Conservation (phyloP, 2,888 invertebrate species). For the Octodonta nipae region DNA sequence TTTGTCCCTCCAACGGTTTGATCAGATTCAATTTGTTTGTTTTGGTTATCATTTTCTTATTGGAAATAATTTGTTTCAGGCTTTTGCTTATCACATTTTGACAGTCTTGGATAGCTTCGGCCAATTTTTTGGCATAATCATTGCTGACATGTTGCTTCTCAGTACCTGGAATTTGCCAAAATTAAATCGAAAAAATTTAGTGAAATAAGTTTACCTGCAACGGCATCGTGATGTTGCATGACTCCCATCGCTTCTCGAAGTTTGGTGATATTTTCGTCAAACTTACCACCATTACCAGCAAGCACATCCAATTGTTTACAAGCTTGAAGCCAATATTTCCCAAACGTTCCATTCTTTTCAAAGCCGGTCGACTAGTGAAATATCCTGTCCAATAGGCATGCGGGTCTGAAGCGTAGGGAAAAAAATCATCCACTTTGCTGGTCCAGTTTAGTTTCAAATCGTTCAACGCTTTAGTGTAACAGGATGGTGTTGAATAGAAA, state of each 20-base stretch:
- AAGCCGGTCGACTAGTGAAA: constrained; percentile 65
- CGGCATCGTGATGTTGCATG: constrained; percentile 84
- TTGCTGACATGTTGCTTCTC: constrained; percentile 71
- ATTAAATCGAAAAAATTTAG: too few relatives aligned
- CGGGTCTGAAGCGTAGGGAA: constrained; percentile 73
- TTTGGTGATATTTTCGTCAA: too few relatives aligned
- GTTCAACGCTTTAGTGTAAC: constrained; percentile 65
- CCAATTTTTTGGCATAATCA: constrained; percentile 69
- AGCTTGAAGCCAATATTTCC: too few relatives aligned
- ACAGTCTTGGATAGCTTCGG: constrained; percentile 45
- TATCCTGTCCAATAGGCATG: constrained; percentile 89
- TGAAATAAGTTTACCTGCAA: too few relatives aligned
- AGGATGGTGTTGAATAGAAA: constrained; percentile 73
- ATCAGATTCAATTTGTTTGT: too few relatives aligned
- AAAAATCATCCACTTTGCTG: constrained; percentile 71
- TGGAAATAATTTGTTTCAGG: constrained; percentile 19
- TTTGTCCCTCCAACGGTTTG: too few relatives aligned
- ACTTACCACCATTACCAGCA: too few relatives aligned
- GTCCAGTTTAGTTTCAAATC: constrained; percentile 46
- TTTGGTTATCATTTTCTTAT: too few relatives aligned
- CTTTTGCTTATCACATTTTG: constrained; percentile 15
- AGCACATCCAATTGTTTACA: too few relatives aligned
- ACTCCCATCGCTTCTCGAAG: constrained; percentile 53
- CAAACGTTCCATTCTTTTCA: constrained; percentile 65
- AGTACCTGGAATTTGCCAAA: too few relatives aligned